Conservation (phyloP, 2,113 vertebrate genomes). For the Carassius auratus region DNA sequence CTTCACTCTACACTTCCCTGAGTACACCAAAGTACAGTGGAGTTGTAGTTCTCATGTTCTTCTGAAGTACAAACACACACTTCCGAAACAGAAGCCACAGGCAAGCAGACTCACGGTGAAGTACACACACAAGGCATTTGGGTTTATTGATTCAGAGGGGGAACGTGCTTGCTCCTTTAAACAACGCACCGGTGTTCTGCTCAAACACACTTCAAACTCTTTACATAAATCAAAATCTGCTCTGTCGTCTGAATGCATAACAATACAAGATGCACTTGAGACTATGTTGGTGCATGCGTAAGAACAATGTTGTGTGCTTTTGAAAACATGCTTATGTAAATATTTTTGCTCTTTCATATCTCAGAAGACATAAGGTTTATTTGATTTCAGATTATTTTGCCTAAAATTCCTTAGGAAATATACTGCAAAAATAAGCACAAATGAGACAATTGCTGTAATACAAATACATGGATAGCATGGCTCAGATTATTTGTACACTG, state of each 20-base stretch:
- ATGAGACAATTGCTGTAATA: not conserved
- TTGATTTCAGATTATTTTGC: not conserved
- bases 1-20: not conserved
- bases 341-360: not conserved
- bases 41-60: not conserved
- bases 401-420: not conserved
- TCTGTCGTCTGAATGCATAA: not conserved
- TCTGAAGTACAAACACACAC: constrained; percentile 3
- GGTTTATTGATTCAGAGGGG: not conserved
- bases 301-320: not conserved
- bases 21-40: not conserved
- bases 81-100: constrained; percentile 6
- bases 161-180: not conserved
- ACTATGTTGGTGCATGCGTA: not conserved
- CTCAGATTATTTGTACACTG: too few relatives aligned
- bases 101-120: not conserved
- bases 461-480: too few relatives aligned
- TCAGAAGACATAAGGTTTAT: not conserved
- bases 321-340: not conserved
- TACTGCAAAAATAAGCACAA: not conserved
- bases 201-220: constrained; percentile 5
- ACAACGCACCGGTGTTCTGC: constrained; percentile 3
- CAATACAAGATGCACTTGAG: not conserved
- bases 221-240: not conserved
- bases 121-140: constrained; percentile 16